Percentiles rank a stretch among this genome's conserved stretches.
Conservation (phyloP, 2,797 vertebrate species). For the Margarornis squamiger region DNA sequence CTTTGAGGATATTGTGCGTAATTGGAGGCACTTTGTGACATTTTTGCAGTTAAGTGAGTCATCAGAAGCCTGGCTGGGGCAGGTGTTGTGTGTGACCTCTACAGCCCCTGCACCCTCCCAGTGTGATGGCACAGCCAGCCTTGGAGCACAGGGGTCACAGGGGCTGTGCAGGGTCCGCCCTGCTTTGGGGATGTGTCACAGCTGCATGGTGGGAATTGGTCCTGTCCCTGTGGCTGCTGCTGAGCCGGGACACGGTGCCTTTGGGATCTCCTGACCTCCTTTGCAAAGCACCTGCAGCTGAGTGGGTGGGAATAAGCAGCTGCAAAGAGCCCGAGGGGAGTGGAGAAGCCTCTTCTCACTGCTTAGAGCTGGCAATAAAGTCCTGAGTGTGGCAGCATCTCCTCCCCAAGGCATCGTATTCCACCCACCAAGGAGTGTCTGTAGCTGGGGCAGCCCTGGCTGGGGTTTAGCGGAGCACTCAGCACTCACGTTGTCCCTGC, state of each 20-base stretch:
- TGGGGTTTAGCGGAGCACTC: not conserved
- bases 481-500: not conserved
- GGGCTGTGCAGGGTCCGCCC: not conserved
- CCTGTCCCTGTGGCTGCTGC: not conserved
- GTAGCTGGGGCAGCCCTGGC: not conserved
- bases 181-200: not conserved
- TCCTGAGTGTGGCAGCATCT: not conserved
- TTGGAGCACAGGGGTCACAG: rapidly evolving
- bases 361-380: not conserved
- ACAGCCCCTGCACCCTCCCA: not conserved
- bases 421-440: not conserved
- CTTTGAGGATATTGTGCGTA: not conserved
- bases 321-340: not conserved
- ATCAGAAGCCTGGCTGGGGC: not conserved
- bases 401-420: not conserved
- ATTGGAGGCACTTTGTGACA: not conserved
- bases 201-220: rapidly evolving
- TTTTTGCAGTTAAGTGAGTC: not conserved
- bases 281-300: not conserved
- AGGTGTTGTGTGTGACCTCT: not conserved
- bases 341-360: not conserved
- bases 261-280: not conserved
- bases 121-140: not conserved
- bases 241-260: rapidly evolving
- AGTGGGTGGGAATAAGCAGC: not conserved